Conservation (phyloP, 2,797 vertebrate species). For the Coccyzus lansbergi region DNA sequence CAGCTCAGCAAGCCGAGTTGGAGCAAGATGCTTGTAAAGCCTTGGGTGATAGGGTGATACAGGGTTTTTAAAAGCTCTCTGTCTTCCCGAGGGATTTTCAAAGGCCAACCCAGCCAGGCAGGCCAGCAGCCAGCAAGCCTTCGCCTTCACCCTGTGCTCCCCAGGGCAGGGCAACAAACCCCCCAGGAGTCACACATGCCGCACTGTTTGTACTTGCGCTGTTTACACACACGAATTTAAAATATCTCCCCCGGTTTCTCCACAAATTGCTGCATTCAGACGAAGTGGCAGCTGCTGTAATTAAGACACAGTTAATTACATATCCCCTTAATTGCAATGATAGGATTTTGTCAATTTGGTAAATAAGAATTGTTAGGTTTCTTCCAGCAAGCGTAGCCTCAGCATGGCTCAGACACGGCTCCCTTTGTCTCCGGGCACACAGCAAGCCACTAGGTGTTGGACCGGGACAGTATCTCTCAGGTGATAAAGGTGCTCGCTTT, state of each 20-base stretch:
- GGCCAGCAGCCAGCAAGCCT: accelerated
- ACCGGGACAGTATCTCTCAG: accelerated
- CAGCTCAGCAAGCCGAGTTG: background rate
- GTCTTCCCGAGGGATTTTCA: background rate
- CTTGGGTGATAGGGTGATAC: accelerated
- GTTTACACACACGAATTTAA: conserved; percentile 77
- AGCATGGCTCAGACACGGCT: background rate
- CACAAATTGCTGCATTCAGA: conserved; percentile 80
- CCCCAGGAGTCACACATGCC: background rate
- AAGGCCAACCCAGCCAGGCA: background rate
- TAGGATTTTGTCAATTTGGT: conserved; percentile 81
- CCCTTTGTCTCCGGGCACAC: background rate
- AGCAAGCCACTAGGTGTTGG: background rate
- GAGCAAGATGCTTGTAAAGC: background rate
- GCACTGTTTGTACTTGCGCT: conserved; percentile 53
- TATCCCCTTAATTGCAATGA: conserved; percentile 81
- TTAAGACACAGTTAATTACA: conserved; percentile 84
- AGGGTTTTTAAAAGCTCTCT: background rate
- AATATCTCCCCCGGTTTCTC: conserved; percentile 76
- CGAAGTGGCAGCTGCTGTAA: conserved; percentile 83
- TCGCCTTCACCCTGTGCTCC: accelerated
- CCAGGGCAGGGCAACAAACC: background rate
- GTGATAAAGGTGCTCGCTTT: background rate
- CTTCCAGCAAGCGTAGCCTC: conserved; percentile 66
- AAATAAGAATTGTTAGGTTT: conserved; percentile 81